A percentile compares a stretch with the other conserved stretches of the same genome.
These are phyloP conservation scores for Charanyca ferruginea DNA, from an alignment of 2,888 invertebrate genomes.

Conservation along the genomic window DNA sequence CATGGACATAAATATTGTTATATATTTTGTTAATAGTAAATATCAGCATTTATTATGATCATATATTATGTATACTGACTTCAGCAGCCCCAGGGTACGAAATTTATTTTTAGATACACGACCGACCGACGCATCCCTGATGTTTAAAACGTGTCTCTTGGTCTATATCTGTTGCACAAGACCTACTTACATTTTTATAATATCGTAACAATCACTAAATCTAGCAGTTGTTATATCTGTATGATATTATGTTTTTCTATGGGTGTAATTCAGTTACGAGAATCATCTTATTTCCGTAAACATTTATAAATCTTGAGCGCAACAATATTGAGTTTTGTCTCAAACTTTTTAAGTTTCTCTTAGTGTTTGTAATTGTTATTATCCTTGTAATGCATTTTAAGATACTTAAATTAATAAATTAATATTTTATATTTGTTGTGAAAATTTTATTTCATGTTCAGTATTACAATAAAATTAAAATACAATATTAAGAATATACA, in stretches of 20 bases:
- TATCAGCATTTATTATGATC: constrained; percentile 83
- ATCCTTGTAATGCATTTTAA: constrained; percentile 58
- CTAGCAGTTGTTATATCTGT: constrained; percentile 16
- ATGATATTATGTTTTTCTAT: constrained; percentile 21
- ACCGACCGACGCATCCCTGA: constrained; percentile 5
- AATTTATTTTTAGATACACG: constrained; percentile 54
- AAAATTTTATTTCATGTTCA: constrained; percentile 69
- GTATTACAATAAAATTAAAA: constrained; percentile 76
- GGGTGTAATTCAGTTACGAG: constrained; percentile 37
- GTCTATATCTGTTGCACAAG: constrained; percentile 18
- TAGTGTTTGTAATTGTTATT: constrained; percentile 57
- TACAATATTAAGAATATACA: constrained; percentile 73
- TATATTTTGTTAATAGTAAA: constrained; percentile 69
- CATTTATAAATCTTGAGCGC: constrained; percentile 34
- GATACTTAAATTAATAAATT: constrained; percentile 43
- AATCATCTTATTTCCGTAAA: constrained; percentile 28
- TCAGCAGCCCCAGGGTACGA: constrained; percentile 83
- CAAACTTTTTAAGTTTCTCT: constrained; percentile 52
- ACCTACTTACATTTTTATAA: neutral
- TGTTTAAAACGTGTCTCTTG: constrained; percentile 1
- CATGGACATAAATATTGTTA: constrained; percentile 56
- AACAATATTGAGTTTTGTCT: constrained; percentile 27
- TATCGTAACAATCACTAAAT: constrained; percentile 21
- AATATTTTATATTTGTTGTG: constrained; percentile 52
- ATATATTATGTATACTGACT: constrained; percentile 67